phyloP scores from a whole-genome alignment of 2,113 vertebrate species.

The Forbesichthys papilliferus region DNA sequence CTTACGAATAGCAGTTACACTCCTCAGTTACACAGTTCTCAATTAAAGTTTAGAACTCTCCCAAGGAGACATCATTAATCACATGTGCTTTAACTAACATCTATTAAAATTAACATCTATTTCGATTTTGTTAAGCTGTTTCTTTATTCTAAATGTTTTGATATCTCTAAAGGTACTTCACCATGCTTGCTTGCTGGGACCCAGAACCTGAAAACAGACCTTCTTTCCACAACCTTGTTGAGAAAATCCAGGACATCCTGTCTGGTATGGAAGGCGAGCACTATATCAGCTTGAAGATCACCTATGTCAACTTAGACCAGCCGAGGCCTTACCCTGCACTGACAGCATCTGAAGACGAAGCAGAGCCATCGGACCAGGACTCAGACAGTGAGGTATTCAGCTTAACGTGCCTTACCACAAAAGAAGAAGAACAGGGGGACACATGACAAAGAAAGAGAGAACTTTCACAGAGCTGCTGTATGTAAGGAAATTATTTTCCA shows the following conservation, averaged over 20 bases:
- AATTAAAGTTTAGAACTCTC: too few species aligned
- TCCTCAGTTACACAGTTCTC: too few species aligned
- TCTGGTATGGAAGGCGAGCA: constrained; percentile 82
- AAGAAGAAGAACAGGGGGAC: constrained; percentile 1
- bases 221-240: constrained; percentile 76
- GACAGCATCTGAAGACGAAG: constrained; percentile 63
- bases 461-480: background rate
- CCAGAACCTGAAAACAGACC: constrained; percentile 80
- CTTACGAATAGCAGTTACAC: too few species aligned
- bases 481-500: background rate
- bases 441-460: background rate
- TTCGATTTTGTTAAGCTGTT: constrained; percentile 4
- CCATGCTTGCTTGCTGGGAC: constrained; percentile 92
- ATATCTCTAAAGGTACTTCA: constrained; percentile 76
- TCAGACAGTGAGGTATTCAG: constrained; percentile 34
- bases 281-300: constrained; percentile 87
- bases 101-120: too few species aligned
- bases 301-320: constrained; percentile 85
- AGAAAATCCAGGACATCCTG: constrained; percentile 76
- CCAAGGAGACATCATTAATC: too few species aligned
- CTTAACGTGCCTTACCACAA: constrained; percentile 34
- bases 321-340: constrained; percentile 66
- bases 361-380: constrained; percentile 59
- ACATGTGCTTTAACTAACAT: too few species aligned
- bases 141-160: background rate